These are phyloP conservation scores for Eledona agricola DNA, from an alignment of 2,888 invertebrate species.

Conservation along the genomic window DNA sequence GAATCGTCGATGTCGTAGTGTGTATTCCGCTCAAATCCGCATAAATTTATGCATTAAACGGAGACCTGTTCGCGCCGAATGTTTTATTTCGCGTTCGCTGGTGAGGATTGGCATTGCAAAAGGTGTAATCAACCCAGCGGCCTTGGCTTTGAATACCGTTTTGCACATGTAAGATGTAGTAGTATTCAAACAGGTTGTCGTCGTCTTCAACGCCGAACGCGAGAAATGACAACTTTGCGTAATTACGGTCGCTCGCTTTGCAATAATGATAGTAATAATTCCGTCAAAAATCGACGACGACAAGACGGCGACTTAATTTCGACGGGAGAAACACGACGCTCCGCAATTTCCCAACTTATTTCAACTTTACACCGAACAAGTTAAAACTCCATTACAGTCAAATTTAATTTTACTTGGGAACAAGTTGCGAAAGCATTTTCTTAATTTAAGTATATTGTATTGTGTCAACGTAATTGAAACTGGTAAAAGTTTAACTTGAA, in stretches of 20 bases:
- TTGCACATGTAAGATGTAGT: too few species aligned
- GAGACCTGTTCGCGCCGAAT: conserved; percentile 15
- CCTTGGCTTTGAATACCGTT: conserved; percentile 26
- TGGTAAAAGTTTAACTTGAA: conserved; percentile 30
- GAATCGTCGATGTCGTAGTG: too few species aligned
- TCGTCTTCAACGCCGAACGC: conserved; percentile 13
- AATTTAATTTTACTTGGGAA: conserved; percentile 49
- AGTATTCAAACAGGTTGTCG: conserved; percentile 17
- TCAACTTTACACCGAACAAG: conserved; percentile 40
- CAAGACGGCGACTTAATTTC: too few species aligned
- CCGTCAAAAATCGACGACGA: too few species aligned
- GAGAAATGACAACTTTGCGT: too few species aligned
- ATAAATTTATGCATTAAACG: conserved; percentile 23
- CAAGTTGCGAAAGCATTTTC: conserved; percentile 45
- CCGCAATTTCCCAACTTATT: conserved; percentile 39
- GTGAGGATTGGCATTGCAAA: conserved; percentile 28
- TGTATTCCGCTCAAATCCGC: conserved; percentile 1
- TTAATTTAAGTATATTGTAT: conserved; percentile 45
- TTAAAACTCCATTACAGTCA: conserved; percentile 48
- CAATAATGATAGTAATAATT: too few species aligned
- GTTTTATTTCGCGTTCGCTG: conserved; percentile 25
- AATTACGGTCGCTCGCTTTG: too few species aligned
- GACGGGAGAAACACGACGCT: conserved; percentile 9
- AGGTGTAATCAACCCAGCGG: conserved; percentile 27
- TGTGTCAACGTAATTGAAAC: conserved; percentile 45